Base-by-base conservation (phyloP, 2,797 vertebrate genomes). In the Salmo trutta region DNA sequence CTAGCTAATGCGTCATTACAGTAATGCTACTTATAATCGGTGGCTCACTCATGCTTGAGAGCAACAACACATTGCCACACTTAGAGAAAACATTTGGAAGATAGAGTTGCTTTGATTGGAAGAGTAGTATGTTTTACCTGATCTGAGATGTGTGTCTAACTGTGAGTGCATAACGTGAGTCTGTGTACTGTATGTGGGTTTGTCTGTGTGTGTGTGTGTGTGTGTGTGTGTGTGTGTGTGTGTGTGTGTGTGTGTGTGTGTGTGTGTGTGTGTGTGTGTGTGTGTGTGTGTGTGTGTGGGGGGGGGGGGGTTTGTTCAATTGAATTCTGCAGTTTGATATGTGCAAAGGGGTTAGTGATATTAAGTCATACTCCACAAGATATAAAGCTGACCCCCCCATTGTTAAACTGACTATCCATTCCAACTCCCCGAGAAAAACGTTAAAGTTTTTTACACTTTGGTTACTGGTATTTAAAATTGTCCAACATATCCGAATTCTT, bases 361-460 rank as follows among this genome's bases (percentile, higher is more conserved):
- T 41, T 92, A 93, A 93, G 91, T 92, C 86, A 90, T 90, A 91
- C 90, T 92, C 90, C 91, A 75, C 72, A 89, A 87, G 89, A 88
- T 82, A 70, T 65, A 36, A 83, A 27, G 16, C 4, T 19, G 3
- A 15, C 21, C 88, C 77, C 81, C 88, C 77, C 81, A 77, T 65
- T 87, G 62, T 31, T 31, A 66, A 66, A 51, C 21, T 51, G 15
- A 51, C 51, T 53, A 53, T 72, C 3, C n/a, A 21, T 17, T 53
- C 16, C 21, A 54, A 29, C n/a, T 8, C 24, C 5, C 47, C 0
- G 12, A 64, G 10, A 64, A 10, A 24, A 47, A 47, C 8, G 2
- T 10, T 0, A 12, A 47, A 0, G 5, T 7, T 56, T 56, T 56
- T 56, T 5, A 21, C n/a, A 62, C 21, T 24, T 24, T 62, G n/a